phyloP scores from a whole-genome alignment of 1,140 invertebrate species.

The Achroia grisella region DNA sequence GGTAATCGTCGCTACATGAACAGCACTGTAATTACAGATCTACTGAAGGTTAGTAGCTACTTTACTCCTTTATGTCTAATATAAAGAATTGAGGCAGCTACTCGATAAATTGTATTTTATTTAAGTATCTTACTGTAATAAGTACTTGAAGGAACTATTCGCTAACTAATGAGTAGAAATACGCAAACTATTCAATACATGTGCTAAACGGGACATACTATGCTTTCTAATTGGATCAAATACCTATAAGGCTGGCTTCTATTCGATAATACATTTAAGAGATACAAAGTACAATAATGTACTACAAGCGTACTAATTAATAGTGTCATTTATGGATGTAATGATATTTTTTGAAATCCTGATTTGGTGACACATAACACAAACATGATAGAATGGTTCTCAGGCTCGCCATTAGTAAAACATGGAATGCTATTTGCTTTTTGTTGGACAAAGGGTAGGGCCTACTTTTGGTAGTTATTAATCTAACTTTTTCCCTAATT shows the following conservation, averaged over 20 bases:
- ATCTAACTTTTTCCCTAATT: no score
- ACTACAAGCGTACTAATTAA: constrained; percentile 35
- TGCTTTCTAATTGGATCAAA: constrained; percentile 26
- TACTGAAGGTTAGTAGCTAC: no score
- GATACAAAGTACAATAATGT: constrained; percentile 16
- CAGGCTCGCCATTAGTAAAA: constrained; percentile 17
- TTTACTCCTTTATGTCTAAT: no score
- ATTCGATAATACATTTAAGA: background rate
- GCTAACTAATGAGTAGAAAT: background rate
- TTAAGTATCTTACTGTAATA: background rate
- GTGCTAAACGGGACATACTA: background rate
- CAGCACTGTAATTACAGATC: no score
- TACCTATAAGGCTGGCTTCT: constrained; percentile 9
- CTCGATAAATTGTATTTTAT: no score
- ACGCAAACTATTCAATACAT: background rate
- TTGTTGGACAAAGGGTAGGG: no score
- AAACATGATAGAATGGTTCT: constrained; percentile 29
- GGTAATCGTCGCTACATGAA: no score
- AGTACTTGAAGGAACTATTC: constrained; percentile 1
- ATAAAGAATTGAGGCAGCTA: no score
- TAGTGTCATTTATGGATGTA: constrained; percentile 11
- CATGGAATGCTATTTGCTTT: no score
- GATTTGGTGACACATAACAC: constrained; percentile 19
- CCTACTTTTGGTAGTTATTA: no score
- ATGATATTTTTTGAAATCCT: constrained; percentile 11